These are phyloP conservation scores for Ochotona curzoniae DNA, from an alignment of 2,113 vertebrate species.

Conservation along the genomic window DNA sequence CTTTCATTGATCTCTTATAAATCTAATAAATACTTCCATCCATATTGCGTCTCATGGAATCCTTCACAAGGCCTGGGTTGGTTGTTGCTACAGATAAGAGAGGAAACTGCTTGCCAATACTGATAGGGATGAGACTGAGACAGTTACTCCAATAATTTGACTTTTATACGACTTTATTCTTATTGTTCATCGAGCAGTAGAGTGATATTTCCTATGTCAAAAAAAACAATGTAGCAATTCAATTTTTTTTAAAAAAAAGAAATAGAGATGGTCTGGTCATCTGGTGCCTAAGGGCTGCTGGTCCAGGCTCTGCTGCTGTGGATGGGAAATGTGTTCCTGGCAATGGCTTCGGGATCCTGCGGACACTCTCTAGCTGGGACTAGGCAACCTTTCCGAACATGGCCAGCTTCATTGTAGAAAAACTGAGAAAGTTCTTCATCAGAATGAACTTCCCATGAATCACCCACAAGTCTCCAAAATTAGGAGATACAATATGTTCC, in stretches of 20 bases:
- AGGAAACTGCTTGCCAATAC: constrained; percentile 60
- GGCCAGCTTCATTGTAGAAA: constrained; percentile 54
- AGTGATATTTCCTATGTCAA: constrained; percentile 45
- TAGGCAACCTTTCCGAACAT: constrained; percentile 45
- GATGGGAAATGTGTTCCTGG: neutral
- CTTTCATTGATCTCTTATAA: constrained; percentile 74
- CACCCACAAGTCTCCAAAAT: constrained; percentile 71
- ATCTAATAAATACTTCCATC: constrained; percentile 71
- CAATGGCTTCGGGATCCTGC: neutral
- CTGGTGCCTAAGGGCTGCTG: constrained; percentile 17
- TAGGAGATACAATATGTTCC: constrained; percentile 57
- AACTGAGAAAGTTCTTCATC: constrained; percentile 40
- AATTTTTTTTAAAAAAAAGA: neutral
- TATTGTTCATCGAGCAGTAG: constrained; percentile 34
- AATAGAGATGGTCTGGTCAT: constrained; percentile 17
- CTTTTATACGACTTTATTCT: constrained; percentile 51
- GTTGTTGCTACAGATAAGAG: constrained; percentile 74
- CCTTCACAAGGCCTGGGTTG: constrained; percentile 50
- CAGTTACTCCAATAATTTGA: constrained; percentile 70
- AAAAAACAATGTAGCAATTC: constrained; percentile 45
- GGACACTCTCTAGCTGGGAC: neutral
- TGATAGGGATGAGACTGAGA: constrained; percentile 68
- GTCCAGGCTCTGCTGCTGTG: neutral
- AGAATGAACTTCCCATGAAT: constrained; percentile 57
- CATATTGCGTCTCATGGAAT: constrained; percentile 59